phyloP scores from a whole-genome alignment of 2,888 invertebrate genomes.

The Hyposoter didymator region DNA sequence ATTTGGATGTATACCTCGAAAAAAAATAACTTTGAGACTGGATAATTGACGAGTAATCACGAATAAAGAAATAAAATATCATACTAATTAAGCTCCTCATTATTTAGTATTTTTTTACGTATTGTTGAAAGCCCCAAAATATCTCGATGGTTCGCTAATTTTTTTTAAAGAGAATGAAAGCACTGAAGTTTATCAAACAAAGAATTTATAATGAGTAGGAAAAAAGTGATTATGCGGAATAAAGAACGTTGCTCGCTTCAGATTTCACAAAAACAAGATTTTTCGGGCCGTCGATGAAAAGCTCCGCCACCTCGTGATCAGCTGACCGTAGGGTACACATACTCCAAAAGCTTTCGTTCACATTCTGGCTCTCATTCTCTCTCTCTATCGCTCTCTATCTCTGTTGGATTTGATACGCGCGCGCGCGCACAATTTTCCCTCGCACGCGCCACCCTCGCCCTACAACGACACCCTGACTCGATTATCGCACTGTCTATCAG shows the following conservation, averaged over 20 bases:
- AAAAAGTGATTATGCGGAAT: background rate
- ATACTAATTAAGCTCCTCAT: background rate
- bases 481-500: slow-evolving; percentile 63
- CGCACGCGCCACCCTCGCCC: slow-evolving; percentile 49
- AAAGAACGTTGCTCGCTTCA: background rate
- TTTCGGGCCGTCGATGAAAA: slow-evolving; percentile 10
- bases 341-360: slow-evolving; percentile 17
- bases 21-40: background rate
- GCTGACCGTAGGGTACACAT: slow-evolving; percentile 59
- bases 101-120: background rate
- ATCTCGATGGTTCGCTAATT: background rate
- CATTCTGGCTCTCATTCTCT: slow-evolving; percentile 17
- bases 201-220: background rate
- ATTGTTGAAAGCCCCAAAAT: background rate
- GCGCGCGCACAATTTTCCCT: slow-evolving; percentile 54
- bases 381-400: slow-evolving; percentile 24
- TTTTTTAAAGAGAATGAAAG: background rate
- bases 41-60: background rate
- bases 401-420: slow-evolving; percentile 35
- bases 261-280: slow-evolving; percentile 14
- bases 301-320: slow-evolving; percentile 50
- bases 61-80: background rate
- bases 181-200: background rate
- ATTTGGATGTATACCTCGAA: background rate
- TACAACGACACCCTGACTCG: slow-evolving; percentile 52